Base-by-base conservation (phyloP, 2,113 vertebrate genomes). In the Salvelinus sp. region DNA sequence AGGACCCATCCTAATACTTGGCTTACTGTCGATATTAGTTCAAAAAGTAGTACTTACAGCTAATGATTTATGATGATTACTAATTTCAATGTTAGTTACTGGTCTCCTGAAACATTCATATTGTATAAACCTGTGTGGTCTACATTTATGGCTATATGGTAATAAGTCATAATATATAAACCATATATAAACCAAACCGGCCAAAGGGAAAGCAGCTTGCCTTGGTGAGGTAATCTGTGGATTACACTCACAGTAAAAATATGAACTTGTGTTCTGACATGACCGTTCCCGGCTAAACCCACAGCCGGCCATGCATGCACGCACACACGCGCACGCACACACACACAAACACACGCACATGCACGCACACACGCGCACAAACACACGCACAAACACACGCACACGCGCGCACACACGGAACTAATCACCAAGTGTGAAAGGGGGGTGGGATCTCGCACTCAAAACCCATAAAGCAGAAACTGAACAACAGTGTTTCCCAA, bases 191-290 rank as follows among this genome's bases (percentile, higher is more conserved):
- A 44, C 33, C 3, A 33, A 60, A 22, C 50, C 33, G 28, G 47
- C 28, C 38, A 28, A 64, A 75, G 63, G 12, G 25, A 54, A 6
- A 72, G 20, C 54, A 73, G n/a, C 6, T 68, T 57, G 18, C 58
- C 27, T 38, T 60, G 5, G 10, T 25, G 57, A 63, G n/a, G 60
- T 69, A 44, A 76, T 62, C 54, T 69, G 67, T 18, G 57, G 66
- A 76, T 76, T 48, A 62, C 54, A 44, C 50, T 44, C 50, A 20
- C 54, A 30, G 57, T 69, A 16, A 47, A 70, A 14, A 70, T 20
- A 28, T 28, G 18, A 16, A 57, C 48, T 58, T 0, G 3, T 71
- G 47, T 47, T 71, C 23, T 25, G 28, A 72, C 70, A 72, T 60
- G 54, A 58, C 18, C 47, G 13, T 50, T 5, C 27, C 18, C 30